These are phyloP conservation scores for Drosophila albomicans DNA, from an alignment of 1,140 invertebrate species.

Conservation along the genomic window DNA sequence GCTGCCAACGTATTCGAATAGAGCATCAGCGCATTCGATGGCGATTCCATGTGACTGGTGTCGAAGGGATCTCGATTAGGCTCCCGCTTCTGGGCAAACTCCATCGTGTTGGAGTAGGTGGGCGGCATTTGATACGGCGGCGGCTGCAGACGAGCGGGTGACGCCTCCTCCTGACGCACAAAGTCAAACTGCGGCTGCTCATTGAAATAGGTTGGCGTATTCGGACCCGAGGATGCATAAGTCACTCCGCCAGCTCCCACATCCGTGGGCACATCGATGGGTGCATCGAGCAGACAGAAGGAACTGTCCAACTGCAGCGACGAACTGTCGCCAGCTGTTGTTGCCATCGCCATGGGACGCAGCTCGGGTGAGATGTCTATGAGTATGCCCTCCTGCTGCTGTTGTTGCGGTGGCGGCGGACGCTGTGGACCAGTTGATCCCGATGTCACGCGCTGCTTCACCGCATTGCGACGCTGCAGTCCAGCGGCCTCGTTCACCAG, in stretches of 20 bases:
- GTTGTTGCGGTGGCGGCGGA: constrained; percentile 85
- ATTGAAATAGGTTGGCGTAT: constrained; percentile 68
- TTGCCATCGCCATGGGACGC: constrained; percentile 22
- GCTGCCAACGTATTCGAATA: constrained; percentile 4
- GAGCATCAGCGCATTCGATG: neutral
- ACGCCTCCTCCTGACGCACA: constrained; percentile 12
- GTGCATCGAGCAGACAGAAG: constrained; percentile 90
- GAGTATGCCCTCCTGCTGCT: constrained; percentile 86
- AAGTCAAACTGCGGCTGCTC: constrained; percentile 65
- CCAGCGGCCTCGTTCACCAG: constrained; percentile 88
- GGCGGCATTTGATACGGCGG: constrained; percentile 86
- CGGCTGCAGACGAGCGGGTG: constrained; percentile 74
- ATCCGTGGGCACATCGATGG: constrained; percentile 88
- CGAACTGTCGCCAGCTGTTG: constrained; percentile 46
- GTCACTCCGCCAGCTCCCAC: neutral
- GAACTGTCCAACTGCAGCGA: constrained; percentile 72
- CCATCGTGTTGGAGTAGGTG: constrained; percentile 85
- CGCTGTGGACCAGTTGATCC: constrained; percentile 83
- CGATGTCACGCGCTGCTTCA: constrained; percentile 41
- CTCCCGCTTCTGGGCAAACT: constrained; percentile 67
- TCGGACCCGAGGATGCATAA: constrained; percentile 9
- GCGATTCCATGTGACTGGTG: constrained; percentile 82
- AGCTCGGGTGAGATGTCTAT: constrained; percentile 88
- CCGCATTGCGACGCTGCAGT: constrained; percentile 67
- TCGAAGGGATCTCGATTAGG: constrained; percentile 87